Evolutionary conservation across 2,888 invertebrate genomes (phyloP), one percentile per base, ranked within the genome.

Genomic region (Acronicta leporina): DNA sequence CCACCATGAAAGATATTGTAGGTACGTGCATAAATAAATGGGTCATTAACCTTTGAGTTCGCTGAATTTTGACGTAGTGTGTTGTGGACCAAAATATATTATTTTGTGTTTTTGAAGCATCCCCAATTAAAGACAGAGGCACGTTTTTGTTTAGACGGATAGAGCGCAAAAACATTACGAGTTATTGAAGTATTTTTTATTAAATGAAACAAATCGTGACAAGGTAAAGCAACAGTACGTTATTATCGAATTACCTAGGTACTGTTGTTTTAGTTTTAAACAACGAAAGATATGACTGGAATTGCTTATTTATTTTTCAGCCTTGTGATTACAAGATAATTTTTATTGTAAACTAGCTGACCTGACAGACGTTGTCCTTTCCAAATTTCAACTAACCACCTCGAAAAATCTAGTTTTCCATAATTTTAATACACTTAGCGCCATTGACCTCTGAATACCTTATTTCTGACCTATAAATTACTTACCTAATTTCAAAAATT

Each of bases 141-240:
- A 52, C 55, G 50, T 33, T n/a, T 38, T 38, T 27, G n/a, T 14
- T 46, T 38, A 15, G 33, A 15, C 15, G 5, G 41, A 40, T 57
- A 43, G 27, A 52, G 51, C 42, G 52, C 48, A 64, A 46, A 63
- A 50, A 49, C 57, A n/a, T 25, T 9, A 20, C 10, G 51, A 40
- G 16, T 41, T 33, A 13, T 35, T 58, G 43, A 45, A 53, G 52
- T 58, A n/a, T 33, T 16, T 53, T 14, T 35, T 56, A 14, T 47
- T 52, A 56, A 44, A 45, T 57, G 64, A 64, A 44, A 44, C 16
- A 44, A 56, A 64, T 56, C 75, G 61, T 52, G 71, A 68, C 68
- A 33, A 35, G 40, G 25, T 33, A 47, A 3, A 33, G 4, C 38
- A 51, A 44, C 40, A 48, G 42, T 10, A 33, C 53, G 52, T 47